phyloP scores from a whole-genome alignment of 2,888 invertebrate genomes.

The Helleia helle region DNA sequence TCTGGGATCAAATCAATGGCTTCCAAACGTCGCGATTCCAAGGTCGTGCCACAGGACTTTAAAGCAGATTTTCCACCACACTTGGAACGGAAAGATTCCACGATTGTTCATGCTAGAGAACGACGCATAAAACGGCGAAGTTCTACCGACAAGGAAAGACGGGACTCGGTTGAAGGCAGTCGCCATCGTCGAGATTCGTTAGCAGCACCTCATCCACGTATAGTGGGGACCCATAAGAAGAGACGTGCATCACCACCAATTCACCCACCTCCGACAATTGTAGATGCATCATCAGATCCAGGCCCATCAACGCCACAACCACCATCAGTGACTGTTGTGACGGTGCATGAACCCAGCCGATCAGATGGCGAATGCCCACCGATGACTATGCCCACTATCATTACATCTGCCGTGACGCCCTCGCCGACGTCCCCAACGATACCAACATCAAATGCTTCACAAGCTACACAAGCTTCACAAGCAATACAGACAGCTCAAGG shows the following conservation, averaged over 20 bases:
- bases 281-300: constrained; percentile 77
- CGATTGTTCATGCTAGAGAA: constrained; percentile 59
- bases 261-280: constrained; percentile 67
- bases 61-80: constrained; percentile 78
- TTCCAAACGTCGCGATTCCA: constrained; percentile 82
- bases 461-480: constrained; percentile 40
- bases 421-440: constrained; percentile 84
- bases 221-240: constrained; percentile 77
- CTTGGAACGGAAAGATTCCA: constrained; percentile 76
- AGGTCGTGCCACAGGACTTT: constrained; percentile 77
- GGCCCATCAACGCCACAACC: constrained; percentile 67
- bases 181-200: constrained; percentile 81
- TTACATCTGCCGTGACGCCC: constrained; percentile 88
- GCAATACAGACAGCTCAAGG: constrained; percentile 28
- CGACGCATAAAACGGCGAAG: constrained; percentile 73
- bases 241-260: constrained; percentile 55
- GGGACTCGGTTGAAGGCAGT: constrained; percentile 80
- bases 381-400: constrained; percentile 81
- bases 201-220: constrained; percentile 74
- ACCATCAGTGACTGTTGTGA: constrained; percentile 55
- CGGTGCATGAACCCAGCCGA: constrained; percentile 63
- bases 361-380: constrained; percentile 78
- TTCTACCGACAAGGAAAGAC: constrained; percentile 75
- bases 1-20: constrained; percentile 86
- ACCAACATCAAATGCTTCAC: constrained; percentile 37